Base-by-base conservation (phyloP, 1,140 invertebrate genomes). In the Tetramorium parvispinum region DNA sequence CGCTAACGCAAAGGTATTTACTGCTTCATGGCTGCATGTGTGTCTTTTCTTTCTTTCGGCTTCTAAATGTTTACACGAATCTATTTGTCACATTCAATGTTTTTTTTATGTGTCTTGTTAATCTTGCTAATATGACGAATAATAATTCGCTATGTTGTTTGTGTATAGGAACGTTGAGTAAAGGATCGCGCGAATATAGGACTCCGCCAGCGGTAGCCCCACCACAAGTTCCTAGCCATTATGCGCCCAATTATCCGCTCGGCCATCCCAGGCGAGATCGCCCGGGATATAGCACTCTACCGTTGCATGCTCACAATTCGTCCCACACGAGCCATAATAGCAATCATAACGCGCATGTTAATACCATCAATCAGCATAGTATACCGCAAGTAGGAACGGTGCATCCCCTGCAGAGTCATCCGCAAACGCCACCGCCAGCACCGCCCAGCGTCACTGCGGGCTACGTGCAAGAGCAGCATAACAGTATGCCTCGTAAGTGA, bases 191-290 rank as follows among this genome's bases (percentile, higher is more conserved):
- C 63, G 98, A 98, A 92, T 99, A 99, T 95, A 96, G 98, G 87
- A 98, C 98, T 27, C 98, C 98, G 18, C 98, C 98, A 11, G 98
- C 98, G 55, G 98, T 99, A 18, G 98, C 98, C 43, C 99, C 99
- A 10, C 98, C 98, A 16, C 98, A 98, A 95, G 97, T 99, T 71
- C 98, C 98, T 5, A 98, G 98, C 92, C 98, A 99, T 95, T 99
- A 99, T 95, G 98, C 98, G 16, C 98, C 98, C 8, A 99, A 99
- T 95, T 99, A 98, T 96, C 98, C 98, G 3, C 95, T 98, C 78
- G 97, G 97, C 0, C 97, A 98, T 96, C 97, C 97, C 1, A 95
- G 97, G 91, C 96, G 97, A 32, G 96, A 98, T 88, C 96, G 98
- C n/a, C 97, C 97, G 16, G 98, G 98, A 4, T 99, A 99, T 93